Conservation (phyloP, 2,113 vertebrate species). For the Dolichotis patagonum region DNA sequence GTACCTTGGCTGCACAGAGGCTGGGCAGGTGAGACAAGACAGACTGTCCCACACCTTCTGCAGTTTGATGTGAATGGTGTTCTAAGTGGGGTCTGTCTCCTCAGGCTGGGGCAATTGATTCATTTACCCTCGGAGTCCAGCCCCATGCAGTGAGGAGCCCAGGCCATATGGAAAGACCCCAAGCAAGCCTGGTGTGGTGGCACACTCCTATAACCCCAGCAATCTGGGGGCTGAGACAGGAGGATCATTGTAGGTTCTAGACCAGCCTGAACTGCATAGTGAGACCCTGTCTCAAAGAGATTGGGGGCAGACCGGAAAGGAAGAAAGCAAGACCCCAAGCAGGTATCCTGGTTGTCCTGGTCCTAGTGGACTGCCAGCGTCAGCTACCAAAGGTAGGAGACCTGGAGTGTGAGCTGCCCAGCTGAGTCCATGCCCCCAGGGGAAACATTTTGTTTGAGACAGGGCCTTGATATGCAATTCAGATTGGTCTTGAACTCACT, state of each 20-base stretch:
- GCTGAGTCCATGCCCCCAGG: neutral
- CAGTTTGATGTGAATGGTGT: neutral
- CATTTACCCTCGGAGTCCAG: neutral
- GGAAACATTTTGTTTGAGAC: neutral
- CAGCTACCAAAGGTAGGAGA: neutral
- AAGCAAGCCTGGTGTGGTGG: too few relatives aligned
- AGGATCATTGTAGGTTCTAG: too few relatives aligned
- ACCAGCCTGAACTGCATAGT: too few relatives aligned
- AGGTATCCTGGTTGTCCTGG: neutral
- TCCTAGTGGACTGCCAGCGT: neutral
- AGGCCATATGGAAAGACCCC: neutral
- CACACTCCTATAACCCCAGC: too few relatives aligned
- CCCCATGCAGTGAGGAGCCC: neutral
- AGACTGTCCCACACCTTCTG: neutral
- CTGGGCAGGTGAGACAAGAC: neutral
- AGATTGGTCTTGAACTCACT: neutral
- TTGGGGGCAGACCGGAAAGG: too few relatives aligned
- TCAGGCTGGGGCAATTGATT: neutral
- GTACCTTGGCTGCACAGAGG: neutral
- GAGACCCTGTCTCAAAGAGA: too few relatives aligned
- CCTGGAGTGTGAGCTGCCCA: neutral
- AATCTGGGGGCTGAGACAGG: too few relatives aligned
- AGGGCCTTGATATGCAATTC: neutral
- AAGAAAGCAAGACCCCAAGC: too few relatives aligned
- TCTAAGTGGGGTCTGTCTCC: neutral